Percentiles rank a stretch among this genome's conserved stretches.
These are phyloP conservation scores for Caenorhabditis sp. DNA, from an alignment of 2,888 invertebrate species.

Conservation along the genomic window DNA sequence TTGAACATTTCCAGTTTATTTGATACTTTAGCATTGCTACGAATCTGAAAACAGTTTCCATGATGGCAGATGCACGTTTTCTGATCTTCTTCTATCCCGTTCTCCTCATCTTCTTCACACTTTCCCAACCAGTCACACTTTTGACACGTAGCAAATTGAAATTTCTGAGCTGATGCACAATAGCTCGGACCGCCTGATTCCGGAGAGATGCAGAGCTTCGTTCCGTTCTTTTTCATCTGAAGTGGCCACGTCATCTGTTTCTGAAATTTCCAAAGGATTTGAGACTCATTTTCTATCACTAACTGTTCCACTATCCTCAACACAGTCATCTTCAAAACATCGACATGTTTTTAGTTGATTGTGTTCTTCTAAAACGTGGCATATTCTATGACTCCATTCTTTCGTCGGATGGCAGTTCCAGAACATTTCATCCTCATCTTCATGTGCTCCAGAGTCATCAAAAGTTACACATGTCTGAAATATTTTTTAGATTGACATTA, in stretches of 20 bases:
- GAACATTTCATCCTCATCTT: slow-evolving; percentile 27
- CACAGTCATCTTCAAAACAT: slow-evolving; percentile 60
- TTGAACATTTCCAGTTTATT: not conserved
- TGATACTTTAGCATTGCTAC: not conserved
- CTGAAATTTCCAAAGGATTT: slow-evolving; percentile 9
- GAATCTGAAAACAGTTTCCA: slow-evolving; percentile 50
- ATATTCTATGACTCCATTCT: slow-evolving; percentile 59
- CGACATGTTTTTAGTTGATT: slow-evolving; percentile 52
- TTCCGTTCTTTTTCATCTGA: slow-evolving; percentile 22
- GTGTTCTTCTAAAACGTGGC: slow-evolving; percentile 41
- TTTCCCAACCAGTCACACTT: slow-evolving; percentile 59
- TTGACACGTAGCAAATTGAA: slow-evolving; percentile 30
- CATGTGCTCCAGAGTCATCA: slow-evolving; percentile 32
- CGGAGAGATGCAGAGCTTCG: slow-evolving; percentile 38
- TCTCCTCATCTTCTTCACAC: slow-evolving; percentile 37
- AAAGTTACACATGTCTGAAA: slow-evolving; percentile 71
- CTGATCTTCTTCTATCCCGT: slow-evolving; percentile 15
- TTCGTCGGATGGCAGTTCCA: slow-evolving; percentile 68
- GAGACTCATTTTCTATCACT: not conserved
- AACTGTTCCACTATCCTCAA: slow-evolving; percentile 39
- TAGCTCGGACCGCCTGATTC: slow-evolving; percentile 34
- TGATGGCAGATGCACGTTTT: slow-evolving; percentile 56
- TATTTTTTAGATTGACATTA: not conserved
- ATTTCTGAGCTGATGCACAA: slow-evolving; percentile 33
- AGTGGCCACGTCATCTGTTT: slow-evolving; percentile 58